These are phyloP conservation scores for Drosophila novamexicana DNA, from an alignment of 1,140 invertebrate genomes.

Conservation along the genomic window DNA sequence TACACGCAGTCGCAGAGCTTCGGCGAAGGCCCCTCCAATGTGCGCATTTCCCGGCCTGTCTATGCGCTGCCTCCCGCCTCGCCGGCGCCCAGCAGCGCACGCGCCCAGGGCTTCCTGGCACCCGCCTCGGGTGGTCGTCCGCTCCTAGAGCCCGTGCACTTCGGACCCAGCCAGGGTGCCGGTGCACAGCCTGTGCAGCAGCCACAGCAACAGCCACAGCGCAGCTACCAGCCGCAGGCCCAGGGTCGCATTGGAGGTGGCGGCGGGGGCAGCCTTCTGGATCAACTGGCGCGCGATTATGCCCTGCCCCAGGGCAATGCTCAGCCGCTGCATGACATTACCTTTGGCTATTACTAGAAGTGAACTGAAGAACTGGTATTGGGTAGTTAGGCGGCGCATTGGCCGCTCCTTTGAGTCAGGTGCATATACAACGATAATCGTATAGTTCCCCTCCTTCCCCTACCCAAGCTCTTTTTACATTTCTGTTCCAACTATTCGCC, in stretches of 20 bases:
- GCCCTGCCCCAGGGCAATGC: conserved; percentile 89
- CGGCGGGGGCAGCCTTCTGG: conserved; percentile 88
- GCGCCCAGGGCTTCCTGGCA: conserved; percentile 75
- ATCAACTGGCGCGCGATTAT: conserved; percentile 92
- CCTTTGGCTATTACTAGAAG: conserved; percentile 89
- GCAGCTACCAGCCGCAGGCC: conserved; percentile 81
- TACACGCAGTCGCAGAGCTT: conserved; percentile 78
- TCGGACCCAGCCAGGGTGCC: conserved; percentile 63
- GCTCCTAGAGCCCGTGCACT: conserved; percentile 67
- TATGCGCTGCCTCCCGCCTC: conserved; percentile 76
- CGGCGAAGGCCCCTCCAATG: conserved; percentile 74
- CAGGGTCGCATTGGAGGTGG: conserved; percentile 85
- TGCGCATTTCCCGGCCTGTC: conserved; percentile 80
- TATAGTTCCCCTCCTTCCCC: not conserved
- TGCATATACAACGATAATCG: conserved; percentile 43
- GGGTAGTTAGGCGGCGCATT: conserved; percentile 26
- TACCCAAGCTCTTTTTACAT: not conserved
- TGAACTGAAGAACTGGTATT: conserved; percentile 11
- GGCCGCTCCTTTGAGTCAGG: conserved; percentile 44
- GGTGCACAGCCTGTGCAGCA: conserved; percentile 68
- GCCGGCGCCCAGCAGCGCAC: conserved; percentile 70
- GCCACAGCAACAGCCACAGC: conserved; percentile 59
- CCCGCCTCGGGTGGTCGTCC: conserved; percentile 76
- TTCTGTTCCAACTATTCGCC: conserved; percentile 30
- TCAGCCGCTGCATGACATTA: conserved; percentile 90